phyloP scores from a whole-genome alignment of 2,797 vertebrate species.

The Spinus olivaceus region DNA sequence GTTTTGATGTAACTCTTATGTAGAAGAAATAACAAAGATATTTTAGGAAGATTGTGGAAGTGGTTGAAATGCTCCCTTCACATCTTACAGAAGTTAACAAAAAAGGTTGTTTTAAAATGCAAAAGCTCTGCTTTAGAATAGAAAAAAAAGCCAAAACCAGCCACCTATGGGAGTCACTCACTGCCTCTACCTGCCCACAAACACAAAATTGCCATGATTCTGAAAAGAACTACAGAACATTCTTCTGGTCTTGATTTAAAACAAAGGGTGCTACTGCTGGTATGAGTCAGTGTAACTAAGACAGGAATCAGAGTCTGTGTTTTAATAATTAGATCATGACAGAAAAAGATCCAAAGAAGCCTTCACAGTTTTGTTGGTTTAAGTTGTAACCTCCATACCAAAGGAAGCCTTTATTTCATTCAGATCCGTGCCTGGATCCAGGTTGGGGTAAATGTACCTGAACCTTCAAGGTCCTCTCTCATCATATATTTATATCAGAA shows the following conservation, averaged over 20 bases:
- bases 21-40: not conserved
- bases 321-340: not conserved
- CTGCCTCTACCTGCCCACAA: not conserved
- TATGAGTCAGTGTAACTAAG: not conserved
- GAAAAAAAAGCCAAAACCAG: not conserved
- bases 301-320: not conserved
- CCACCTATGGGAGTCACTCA: not conserved
- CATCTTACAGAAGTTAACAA: not conserved
- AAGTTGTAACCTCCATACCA: not conserved
- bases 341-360: not conserved
- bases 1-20: constrained; percentile 15
- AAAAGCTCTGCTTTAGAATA: not conserved
- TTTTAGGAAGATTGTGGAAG: not conserved
- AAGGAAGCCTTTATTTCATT: not conserved
- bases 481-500: not conserved
- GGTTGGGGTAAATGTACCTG: not conserved
- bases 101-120: not conserved
- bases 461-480: not conserved
- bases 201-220: not conserved
- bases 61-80: not conserved
- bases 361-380: not conserved
- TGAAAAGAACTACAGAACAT: not conserved
- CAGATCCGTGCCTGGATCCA: fast-evolving
- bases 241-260: not conserved
- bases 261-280: not conserved